Evolutionary conservation across 1,140 invertebrate genomes (phyloP).

Genomic region (Agrilus planipennis): DNA sequence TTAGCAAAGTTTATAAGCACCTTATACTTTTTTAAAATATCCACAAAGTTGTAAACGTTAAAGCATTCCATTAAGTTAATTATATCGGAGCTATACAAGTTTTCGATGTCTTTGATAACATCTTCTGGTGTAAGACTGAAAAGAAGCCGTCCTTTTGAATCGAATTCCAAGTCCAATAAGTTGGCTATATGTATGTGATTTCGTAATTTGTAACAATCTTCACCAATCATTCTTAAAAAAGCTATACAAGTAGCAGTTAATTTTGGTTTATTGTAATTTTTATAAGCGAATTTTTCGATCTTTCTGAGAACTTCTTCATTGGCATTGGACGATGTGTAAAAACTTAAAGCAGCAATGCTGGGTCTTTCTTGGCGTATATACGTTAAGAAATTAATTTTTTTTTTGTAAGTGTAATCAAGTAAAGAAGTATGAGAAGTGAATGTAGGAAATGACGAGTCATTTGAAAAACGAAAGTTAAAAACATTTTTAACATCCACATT

Average conservation of each 20-base stretch:
- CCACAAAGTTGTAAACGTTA: too few species aligned
- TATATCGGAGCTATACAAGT: too few species aligned
- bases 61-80: too few species aligned
- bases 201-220: slow-evolving; percentile 43
- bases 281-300: slow-evolving; percentile 44
- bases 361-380: slow-evolving; percentile 53
- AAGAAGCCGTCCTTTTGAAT: too few species aligned
- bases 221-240: slow-evolving; percentile 50
- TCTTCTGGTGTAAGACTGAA: too few species aligned
- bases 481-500: slow-evolving; percentile 37
- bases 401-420: slow-evolving; percentile 46
- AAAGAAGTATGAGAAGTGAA: slow-evolving; percentile 43
- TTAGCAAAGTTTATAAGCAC: slow-evolving; percentile 46
- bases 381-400: slow-evolving; percentile 47
- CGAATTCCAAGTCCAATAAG: too few species aligned
- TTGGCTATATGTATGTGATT: slow-evolving; percentile 44
- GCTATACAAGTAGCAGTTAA: slow-evolving; percentile 45
- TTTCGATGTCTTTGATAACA: too few species aligned
- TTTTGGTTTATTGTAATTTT: slow-evolving; percentile 42
- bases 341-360: slow-evolving; percentile 44
- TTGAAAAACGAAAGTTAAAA: slow-evolving; percentile 24
- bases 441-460: slow-evolving; percentile 40
- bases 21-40: slow-evolving; percentile 41
- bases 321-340: not conserved
- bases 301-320: slow-evolving; percentile 17